These are phyloP conservation scores for Capitella teleta DNA, from an alignment of 1,140 invertebrate species.

Conservation along the genomic window DNA sequence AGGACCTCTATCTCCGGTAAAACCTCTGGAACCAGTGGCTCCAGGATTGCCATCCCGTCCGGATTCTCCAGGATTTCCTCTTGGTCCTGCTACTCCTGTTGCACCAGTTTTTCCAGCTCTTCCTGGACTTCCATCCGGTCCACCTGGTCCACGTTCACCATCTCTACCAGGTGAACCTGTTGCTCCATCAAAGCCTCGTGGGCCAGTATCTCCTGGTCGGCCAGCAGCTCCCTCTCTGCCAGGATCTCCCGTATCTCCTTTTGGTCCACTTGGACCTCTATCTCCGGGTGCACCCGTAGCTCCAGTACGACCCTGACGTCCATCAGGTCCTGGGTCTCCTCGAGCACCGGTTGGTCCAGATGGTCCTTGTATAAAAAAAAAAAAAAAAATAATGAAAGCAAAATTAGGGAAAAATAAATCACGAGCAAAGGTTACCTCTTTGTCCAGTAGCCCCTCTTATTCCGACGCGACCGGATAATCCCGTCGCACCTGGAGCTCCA, in stretches of 20 bases:
- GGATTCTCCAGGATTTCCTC: neutral
- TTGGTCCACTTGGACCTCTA: slow-evolving; percentile 2
- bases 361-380: too few species aligned
- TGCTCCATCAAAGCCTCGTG: neutral
- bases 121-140: neutral
- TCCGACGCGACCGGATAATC: neutral
- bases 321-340: neutral
- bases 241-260: slow-evolving; percentile 2
- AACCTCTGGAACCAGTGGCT: neutral
- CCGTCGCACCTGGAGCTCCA: slow-evolving; percentile 3
- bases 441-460: neutral
- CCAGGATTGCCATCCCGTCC: neutral
- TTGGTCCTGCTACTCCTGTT: neutral
- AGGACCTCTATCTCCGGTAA: neutral
- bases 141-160: too few species aligned
- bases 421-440: too few species aligned
- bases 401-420: too few species aligned
- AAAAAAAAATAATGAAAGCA: too few species aligned
- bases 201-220: neutral
- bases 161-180: too few species aligned
- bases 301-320: slow-evolving; percentile 5
- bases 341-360: too few species aligned
- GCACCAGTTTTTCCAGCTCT: neutral
- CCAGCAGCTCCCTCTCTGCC: slow-evolving; percentile 7
- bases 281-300: slow-evolving; percentile 4